Conservation (phyloP, 2,888 invertebrate species). For the Pomacea canaliculata region DNA sequence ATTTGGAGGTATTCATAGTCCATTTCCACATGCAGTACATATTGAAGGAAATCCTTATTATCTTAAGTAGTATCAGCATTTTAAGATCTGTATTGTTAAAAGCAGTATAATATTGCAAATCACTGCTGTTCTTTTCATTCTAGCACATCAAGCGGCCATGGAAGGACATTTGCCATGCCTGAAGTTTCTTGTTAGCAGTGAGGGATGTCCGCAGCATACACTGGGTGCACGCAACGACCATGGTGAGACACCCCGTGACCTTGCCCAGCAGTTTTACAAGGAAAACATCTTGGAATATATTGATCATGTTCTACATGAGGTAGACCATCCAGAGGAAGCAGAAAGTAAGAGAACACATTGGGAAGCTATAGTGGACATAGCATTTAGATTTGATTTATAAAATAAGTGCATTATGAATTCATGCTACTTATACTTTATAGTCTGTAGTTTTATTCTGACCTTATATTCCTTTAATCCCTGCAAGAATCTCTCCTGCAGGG, state of each 20-base stretch:
- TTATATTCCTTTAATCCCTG: too few relatives aligned
- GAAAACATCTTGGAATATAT: slow-evolving; percentile 68
- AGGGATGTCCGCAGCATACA: slow-evolving; percentile 58
- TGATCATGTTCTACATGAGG: slow-evolving; percentile 68
- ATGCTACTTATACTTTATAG: too few relatives aligned
- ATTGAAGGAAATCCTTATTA: too few relatives aligned
- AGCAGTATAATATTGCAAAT: too few relatives aligned
- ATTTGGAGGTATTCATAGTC: too few relatives aligned
- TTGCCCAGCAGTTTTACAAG: slow-evolving; percentile 70
- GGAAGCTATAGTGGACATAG: background rate
- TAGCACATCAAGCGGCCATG: slow-evolving; percentile 69
- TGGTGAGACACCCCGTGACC: slow-evolving; percentile 69
- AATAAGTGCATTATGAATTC: too few relatives aligned
- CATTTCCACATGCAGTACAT: too few relatives aligned
- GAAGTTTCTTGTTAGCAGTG: slow-evolving; percentile 67
- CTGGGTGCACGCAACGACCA: slow-evolving; percentile 69
- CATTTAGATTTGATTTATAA: too few relatives aligned
- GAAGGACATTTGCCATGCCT: slow-evolving; percentile 69
- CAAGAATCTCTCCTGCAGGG: too few relatives aligned
- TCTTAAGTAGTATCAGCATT: too few relatives aligned
- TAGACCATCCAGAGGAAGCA: slow-evolving; percentile 68
- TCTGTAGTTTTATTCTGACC: too few relatives aligned
- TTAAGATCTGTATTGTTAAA: too few relatives aligned
- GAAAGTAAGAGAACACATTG: slow-evolving; percentile 58
- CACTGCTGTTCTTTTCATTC: slow-evolving; percentile 4